phyloP scores from a whole-genome alignment of 2,797 vertebrate genomes.

The Anguilla anguilla region DNA sequence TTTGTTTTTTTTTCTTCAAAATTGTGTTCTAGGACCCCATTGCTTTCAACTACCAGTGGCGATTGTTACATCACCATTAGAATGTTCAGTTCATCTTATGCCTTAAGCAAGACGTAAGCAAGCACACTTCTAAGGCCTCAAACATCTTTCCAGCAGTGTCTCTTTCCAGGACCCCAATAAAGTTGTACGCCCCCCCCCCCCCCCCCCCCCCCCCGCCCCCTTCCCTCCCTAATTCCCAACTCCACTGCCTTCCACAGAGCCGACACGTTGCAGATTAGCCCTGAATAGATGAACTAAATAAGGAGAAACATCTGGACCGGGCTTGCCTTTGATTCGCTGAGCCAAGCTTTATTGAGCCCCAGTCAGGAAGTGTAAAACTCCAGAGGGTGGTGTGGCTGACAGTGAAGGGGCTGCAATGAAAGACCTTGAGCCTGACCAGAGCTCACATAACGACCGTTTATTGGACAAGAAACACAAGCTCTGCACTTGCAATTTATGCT shows the following conservation, averaged over 20 bases:
- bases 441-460: not conserved
- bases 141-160: not conserved
- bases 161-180: constrained; percentile 3
- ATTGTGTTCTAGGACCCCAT: too few relatives aligned
- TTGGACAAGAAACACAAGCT: not conserved
- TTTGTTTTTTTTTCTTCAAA: too few relatives aligned
- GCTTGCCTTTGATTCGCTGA: not conserved
- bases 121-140: not conserved
- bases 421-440: not conserved
- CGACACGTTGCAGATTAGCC: constrained; percentile 47
- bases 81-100: too few relatives aligned
- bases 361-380: not conserved
- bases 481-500: not conserved
- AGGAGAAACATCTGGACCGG: constrained; percentile 13
- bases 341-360: not conserved
- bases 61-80: too few relatives aligned
- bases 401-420: not conserved
- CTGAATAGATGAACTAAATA: constrained; percentile 3
- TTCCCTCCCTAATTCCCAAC: too few relatives aligned
- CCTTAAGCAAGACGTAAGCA: not conserved
- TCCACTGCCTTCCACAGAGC: constrained; percentile 28
- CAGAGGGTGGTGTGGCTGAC: not conserved
- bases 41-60: too few relatives aligned
- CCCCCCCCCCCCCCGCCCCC: too few relatives aligned
- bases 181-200: constrained; percentile 1